Evolutionary conservation across 64 coral and sea anemone genomes (phyloP), one percentile per base, ranked within the genome.

Genomic region (Stichodactyla mertensii): DNA sequence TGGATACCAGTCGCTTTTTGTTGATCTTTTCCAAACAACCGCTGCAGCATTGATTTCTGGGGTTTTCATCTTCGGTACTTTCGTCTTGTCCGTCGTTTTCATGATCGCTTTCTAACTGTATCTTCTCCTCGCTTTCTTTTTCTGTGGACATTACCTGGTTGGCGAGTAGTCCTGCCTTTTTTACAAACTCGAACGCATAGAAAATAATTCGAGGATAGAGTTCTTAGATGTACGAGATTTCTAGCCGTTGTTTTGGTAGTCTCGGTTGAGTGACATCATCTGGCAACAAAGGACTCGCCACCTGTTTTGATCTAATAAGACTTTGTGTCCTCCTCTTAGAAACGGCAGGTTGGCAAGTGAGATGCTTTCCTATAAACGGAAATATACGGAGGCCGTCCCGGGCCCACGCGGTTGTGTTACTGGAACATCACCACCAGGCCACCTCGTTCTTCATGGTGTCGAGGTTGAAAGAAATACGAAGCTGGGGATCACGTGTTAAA

Each of bases 1-100:
- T 99, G 56, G 97, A 95, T 51, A 99, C 93, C 87, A 99, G 93
- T 86, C 93, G 93, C 77, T 93, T 70, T 78, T 87, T 87, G 86
- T 99, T 94, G 56, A 94, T 90, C 77, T 91, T 91, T 84, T 59
- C 60, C 62, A 83, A 95, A 88, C 89, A 95, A 92, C 78, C 89
- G 69, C 58, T 57, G 85, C 78, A 88, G 66, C 88, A 79, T 77
- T 87, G 85, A 80, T 90, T 90, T 90, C 55, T 83, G 84, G 67
- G 90, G 28, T 87, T 89, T 61, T 88, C 83, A 51, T 23, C 78
- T 89, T 88, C 84, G 55, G 87, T 74, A 28, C 91, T 70, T 64
- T 94, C 86, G 14, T 88, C 74, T 10, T 85, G 22, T 15, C 15
- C 2, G 8, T 85, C 57, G 10, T 85, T 23, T 55, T 85, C 60